phyloP scores from a whole-genome alignment of 2,797 vertebrate genomes.

The Muscicapa striata region DNA sequence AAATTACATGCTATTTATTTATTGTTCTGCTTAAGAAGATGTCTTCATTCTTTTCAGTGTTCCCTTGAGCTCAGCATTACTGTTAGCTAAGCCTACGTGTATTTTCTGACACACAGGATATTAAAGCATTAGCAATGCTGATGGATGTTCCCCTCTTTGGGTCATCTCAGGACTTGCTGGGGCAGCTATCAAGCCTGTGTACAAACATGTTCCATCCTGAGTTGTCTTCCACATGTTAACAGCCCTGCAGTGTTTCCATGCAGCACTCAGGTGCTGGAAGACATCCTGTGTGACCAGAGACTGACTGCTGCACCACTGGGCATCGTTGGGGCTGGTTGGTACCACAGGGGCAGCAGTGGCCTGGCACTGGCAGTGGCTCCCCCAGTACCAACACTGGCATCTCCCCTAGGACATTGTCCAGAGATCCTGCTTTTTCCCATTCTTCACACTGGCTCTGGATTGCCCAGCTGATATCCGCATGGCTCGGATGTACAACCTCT shows the following conservation, averaged over 20 bases:
- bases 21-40: not conserved
- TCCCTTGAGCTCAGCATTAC: not conserved
- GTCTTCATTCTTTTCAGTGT: not conserved
- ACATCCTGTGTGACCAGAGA: not conserved
- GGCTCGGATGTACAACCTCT: not conserved
- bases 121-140: not conserved
- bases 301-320: rapidly evolving
- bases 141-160: not conserved
- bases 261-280: not conserved
- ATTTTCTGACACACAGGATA: not conserved
- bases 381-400: not conserved
- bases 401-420: not conserved
- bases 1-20: not conserved
- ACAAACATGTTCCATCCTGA: not conserved
- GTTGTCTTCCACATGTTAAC: not conserved
- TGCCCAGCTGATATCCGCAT: not conserved
- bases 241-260: not conserved
- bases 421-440: not conserved
- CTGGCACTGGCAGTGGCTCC: not conserved
- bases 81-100: not conserved
- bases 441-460: not conserved
- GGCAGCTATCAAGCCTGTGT: not conserved
- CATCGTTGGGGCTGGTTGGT: rapidly evolving
- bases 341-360: not conserved
- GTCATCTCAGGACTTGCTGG: not conserved